Evolutionary conservation across 2,797 vertebrate genomes (phyloP).

Genomic region (Chromis chromis): DNA sequence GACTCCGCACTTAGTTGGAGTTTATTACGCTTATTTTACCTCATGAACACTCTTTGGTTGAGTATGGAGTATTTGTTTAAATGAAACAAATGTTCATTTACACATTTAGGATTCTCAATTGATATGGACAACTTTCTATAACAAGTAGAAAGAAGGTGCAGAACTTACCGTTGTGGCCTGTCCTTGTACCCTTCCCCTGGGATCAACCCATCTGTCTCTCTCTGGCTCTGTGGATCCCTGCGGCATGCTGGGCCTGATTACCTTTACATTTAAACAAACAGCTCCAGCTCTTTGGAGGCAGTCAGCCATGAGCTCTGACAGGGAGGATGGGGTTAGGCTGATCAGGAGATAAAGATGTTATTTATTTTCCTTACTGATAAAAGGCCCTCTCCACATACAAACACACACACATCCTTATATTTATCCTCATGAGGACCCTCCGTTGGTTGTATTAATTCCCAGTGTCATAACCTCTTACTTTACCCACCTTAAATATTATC

Average conservation of each 20-base stretch:
- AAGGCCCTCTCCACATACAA: constrained; percentile 34
- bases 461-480: constrained; percentile 6
- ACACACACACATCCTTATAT: constrained; percentile 8
- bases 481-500: constrained; percentile 10
- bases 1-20: too few relatives aligned
- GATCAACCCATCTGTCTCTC: constrained; percentile 64
- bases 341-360: constrained; percentile 72
- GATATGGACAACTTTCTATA: constrained; percentile 43
- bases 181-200: constrained; percentile 75
- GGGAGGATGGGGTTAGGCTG: constrained; percentile 43
- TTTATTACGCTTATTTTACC: too few relatives aligned
- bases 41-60: too few relatives aligned
- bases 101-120: constrained; percentile 25
- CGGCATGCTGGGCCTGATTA: constrained; percentile 72
- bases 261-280: constrained; percentile 83
- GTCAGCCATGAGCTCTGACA: constrained; percentile 70
- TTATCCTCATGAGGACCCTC: constrained; percentile 13
- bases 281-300: constrained; percentile 63
- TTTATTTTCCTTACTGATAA: constrained; percentile 65
- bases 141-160: constrained; percentile 34
- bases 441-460: constrained; percentile 19
- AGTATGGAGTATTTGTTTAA: too few relatives aligned
- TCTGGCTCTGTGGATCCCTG: constrained; percentile 56
- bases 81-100: constrained; percentile 3
- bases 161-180: constrained; percentile 54